Evolutionary conservation across 1,140 invertebrate species (phyloP), one percentile per base, ranked within the genome.

Genomic region (Drosophila prosaltans): DNA sequence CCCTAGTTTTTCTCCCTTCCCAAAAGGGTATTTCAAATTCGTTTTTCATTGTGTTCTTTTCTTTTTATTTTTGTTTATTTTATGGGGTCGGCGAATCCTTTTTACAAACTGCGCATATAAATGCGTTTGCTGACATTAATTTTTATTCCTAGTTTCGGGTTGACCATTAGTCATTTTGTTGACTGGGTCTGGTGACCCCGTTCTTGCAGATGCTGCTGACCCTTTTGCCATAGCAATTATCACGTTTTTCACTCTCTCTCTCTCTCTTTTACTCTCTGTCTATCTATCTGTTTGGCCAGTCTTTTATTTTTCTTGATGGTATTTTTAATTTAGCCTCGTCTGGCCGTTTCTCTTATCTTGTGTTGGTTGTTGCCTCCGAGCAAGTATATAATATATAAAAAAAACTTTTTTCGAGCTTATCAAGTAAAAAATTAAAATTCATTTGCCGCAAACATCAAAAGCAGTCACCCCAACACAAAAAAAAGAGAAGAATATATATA

Each of bases 141-240:
- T 64, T 71, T 54, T 51, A 45, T 21, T 62, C 64, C 58, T 32
- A 57, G 59, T 59, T 43, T 73, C 65, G 59, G 75, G 68, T 70
- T 83, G 84, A 77, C 80, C 81, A 88, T 89, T 89, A 84, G 69
- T 88, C 84, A 88, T 84, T 83, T 71, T 78, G 71, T 67, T 58
- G 62, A 41, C 70, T 65, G 60, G 64, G 51, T 60, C 65, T 62
- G 30, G 45, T 59, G 28, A 65, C 43, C n/a, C 36, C 54, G 45
- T 45, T n/a, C 39, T 43, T 70, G 63, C 78, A 76, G 79, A 63
- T 79, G 82, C 45, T 51, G 82, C 68, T 78, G 83, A 83, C 80
- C 83, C 83, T 88, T 80, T 81, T 72, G 83, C 80, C 77, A 65
- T 74, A 72, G 83, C 83, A 86, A 86, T 86, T 86, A 86, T 88